Percentiles rank a stretch among this genome's conserved stretches.
Conservation (phyloP, 2,888 invertebrate species). For the Xylota sylvarum region DNA sequence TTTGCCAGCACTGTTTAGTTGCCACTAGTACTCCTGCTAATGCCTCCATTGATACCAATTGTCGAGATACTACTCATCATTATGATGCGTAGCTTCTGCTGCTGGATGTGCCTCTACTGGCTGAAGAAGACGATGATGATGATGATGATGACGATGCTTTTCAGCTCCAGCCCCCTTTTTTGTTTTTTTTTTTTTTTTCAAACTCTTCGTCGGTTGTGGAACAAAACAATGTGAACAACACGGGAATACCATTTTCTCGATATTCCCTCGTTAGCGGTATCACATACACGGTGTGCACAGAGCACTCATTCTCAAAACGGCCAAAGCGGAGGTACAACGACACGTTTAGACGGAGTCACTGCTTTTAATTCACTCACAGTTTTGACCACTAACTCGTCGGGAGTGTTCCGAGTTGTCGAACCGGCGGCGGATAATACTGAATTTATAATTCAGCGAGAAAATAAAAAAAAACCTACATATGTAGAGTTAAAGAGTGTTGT, state of each 20-base stretch:
- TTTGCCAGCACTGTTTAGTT: constrained; percentile 49
- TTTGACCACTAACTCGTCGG: constrained; percentile 84
- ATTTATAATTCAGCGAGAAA: constrained; percentile 24
- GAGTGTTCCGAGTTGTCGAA: constrained; percentile 81
- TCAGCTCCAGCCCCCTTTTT: constrained; percentile 68
- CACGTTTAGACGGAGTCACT: constrained; percentile 71
- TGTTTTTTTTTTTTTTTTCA: constrained; percentile 6
- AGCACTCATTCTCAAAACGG: constrained; percentile 66
- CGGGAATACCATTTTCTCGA: constrained; percentile 72
- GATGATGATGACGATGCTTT: constrained; percentile 66
- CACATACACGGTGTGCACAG: constrained; percentile 69
- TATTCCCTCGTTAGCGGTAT: constrained; percentile 76
- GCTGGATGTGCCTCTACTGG: constrained; percentile 44
- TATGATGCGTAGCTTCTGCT: constrained; percentile 62
- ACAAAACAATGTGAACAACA: constrained; percentile 71
- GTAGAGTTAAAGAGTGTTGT: constrained; percentile 7
- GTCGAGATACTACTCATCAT: constrained; percentile 60
- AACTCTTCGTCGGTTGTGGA: constrained; percentile 40
- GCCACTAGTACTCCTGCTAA: constrained; percentile 44
- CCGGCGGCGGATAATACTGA: constrained; percentile 58
- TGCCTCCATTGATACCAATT: constrained; percentile 46
- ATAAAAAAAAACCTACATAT: constrained; percentile 7
- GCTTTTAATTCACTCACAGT: constrained; percentile 78
- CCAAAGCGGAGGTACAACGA: constrained; percentile 62
- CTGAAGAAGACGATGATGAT: constrained; percentile 33